A percentile compares a stretch with the other conserved stretches of the same genome.
These are phyloP conservation scores for Pungitius pungitius DNA, from an alignment of 2,113 vertebrate species.

Conservation along the genomic window DNA sequence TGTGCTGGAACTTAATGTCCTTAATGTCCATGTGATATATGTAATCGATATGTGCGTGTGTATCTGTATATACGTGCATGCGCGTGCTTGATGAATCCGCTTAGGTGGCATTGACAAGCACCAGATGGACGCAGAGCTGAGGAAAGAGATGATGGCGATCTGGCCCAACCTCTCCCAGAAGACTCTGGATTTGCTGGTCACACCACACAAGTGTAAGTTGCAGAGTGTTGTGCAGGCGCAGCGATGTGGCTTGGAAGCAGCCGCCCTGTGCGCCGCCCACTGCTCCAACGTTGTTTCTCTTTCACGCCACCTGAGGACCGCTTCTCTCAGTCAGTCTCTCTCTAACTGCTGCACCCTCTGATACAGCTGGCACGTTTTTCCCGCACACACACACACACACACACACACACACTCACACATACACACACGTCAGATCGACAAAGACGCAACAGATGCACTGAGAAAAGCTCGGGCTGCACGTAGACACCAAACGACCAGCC, in stretches of 20 bases:
- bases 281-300: conserved; percentile 59
- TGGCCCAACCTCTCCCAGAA: conserved; percentile 97
- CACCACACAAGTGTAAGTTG: conserved; percentile 94
- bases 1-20: conserved; percentile 12
- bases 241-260: conserved; percentile 40
- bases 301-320: conserved; percentile 76
- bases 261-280: conserved; percentile 46
- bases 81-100: conserved; percentile 34
- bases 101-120: conserved; percentile 93
- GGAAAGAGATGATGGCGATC: conserved; percentile 98
- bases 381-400: conserved; percentile 19
- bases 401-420: conserved; percentile 23
- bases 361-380: conserved; percentile 64
- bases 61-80: conserved; percentile 25
- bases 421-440: background rate
- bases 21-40: conserved; percentile 30
- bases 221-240: conserved; percentile 55
- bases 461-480: background rate
- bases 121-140: conserved; percentile 93
- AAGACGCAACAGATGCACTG: background rate
- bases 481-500: background rate
- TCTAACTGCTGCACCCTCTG: conserved; percentile 78
- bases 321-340: conserved; percentile 73
- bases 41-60: conserved; percentile 4
- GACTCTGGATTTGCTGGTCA: conserved; percentile 92